Base-by-base conservation (phyloP, 2,888 invertebrate species). In the Drosophila tripunctata region DNA sequence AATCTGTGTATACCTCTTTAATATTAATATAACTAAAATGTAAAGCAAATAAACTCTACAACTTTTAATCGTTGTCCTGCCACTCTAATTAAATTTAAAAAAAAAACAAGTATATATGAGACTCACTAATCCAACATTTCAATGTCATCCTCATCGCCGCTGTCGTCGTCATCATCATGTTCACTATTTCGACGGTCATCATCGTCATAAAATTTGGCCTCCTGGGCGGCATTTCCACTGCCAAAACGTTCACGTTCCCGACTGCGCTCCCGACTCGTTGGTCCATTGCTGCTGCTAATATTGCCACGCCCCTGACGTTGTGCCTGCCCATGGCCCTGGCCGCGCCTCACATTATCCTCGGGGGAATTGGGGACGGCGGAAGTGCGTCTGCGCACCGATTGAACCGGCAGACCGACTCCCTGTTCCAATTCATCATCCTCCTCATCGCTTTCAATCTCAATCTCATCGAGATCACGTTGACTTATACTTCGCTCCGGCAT, bases 101-200 rank as follows among this genome's bases (percentile, higher is more conserved):
- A 14, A 2, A 12, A 38, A 60, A 27, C 36, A 35, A 43, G 61
- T 21, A 21, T 61, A 17, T 4, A 21, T 8, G 35, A 10, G 22
- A 89, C 90, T 90, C 70, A 90, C 90, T 82, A 90, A 58, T 91
- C 90, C 51, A 85, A 69, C 80, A 89, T 77, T 58, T 90, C 89
- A 52, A 90, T 78, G 19, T 91, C 89, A 24, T 90, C 88, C 27
- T 88, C 88, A 45, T 76, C 80, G 50, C 79, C 81, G 14, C 77
- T 77, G 12, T 77, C 76, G 0, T 78, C 81, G 2, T 79, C 84
- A 15, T 52, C 51, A 10, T 74, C 51, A 3, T 78, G 84, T 21
- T 40, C 54, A n/a, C 22, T n/a, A 27, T 50, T 40, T 5, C 22
- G 51, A 12, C 63, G 69, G 15, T 89, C 71, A 10, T 62, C 27